Evolutionary conservation across 2,113 vertebrate species (phyloP).

Genomic region (Gadus macrocephalus): DNA sequence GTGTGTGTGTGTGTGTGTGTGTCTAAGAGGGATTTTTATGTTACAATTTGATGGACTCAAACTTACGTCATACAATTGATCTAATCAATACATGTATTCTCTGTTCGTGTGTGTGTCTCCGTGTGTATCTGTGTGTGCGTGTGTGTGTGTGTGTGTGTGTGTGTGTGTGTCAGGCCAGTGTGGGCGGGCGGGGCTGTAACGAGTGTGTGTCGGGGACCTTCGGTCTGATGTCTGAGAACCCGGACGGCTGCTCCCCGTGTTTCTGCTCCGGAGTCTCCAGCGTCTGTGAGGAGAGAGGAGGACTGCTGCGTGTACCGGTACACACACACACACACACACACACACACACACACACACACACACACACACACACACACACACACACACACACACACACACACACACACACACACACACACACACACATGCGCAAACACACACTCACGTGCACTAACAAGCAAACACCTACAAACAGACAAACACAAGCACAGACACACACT

Average conservation of each 20-base stretch:
- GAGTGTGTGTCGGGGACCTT: slow-evolving; percentile 82
- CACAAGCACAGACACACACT: neutral
- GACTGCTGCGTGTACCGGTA: slow-evolving; percentile 75
- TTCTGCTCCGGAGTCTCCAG: slow-evolving; percentile 86
- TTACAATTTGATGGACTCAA: no score
- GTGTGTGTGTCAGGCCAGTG: slow-evolving; percentile 88
- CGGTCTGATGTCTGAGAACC: slow-evolving; percentile 64
- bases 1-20: no score
- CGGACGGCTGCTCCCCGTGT: slow-evolving; percentile 80
- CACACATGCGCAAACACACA: neutral
- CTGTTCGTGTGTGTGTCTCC: neutral
- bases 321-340: slow-evolving; percentile 35
- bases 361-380: neutral
- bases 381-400: neutral
- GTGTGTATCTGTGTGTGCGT: neutral
- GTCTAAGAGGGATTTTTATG: no score
- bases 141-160: slow-evolving; percentile 81
- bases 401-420: neutral
- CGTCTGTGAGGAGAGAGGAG: slow-evolving; percentile 78
- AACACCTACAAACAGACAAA: neutral
- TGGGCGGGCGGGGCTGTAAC: slow-evolving; percentile 79
- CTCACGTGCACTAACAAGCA: neutral
- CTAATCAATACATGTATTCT: no score
- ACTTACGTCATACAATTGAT: no score
- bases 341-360: neutral